Evolutionary conservation across 2,797 vertebrate genomes (phyloP).

Genomic region (Labeo calbasu): DNA sequence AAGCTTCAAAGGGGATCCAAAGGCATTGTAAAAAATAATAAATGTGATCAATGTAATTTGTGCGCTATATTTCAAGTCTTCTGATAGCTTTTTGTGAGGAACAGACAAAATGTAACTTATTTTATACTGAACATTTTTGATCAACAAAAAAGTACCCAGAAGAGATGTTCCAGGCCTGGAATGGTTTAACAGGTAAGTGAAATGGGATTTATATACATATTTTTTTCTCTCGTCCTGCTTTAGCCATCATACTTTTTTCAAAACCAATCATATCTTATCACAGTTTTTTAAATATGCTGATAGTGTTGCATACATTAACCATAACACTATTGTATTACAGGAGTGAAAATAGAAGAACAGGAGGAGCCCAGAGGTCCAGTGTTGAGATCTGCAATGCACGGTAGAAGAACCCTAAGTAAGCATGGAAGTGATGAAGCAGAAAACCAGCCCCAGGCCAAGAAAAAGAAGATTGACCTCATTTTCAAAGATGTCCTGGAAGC

Average conservation of each 20-base stretch:
- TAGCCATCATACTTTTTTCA: conserved; percentile 11
- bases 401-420: conserved; percentile 80
- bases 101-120: conserved; percentile 9
- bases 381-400: conserved; percentile 77
- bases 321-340: conserved; percentile 57
- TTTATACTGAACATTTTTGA: conserved; percentile 42
- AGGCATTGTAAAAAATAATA: not conserved
- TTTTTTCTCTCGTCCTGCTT: conserved; percentile 8
- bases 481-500: conserved; percentile 94
- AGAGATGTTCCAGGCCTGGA: conserved; percentile 57
- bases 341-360: conserved; percentile 76
- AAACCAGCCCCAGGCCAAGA: conserved; percentile 85
- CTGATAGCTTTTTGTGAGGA: conserved; percentile 5
- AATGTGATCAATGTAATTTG: not conserved
- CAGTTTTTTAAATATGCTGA: not conserved
- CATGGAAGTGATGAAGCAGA: conserved; percentile 83
- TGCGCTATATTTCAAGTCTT: not conserved
- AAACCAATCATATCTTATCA: not conserved
- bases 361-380: conserved; percentile 77
- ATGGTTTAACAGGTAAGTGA: conserved; percentile 62
- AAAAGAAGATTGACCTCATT: conserved; percentile 94
- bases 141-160: conserved; percentile 57
- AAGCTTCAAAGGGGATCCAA: not conserved
- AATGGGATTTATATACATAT: conserved; percentile 34
- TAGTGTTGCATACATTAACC: conserved; percentile 12